phyloP scores from a whole-genome alignment of 2,888 invertebrate genomes.

The Thelaira solivaga region DNA sequence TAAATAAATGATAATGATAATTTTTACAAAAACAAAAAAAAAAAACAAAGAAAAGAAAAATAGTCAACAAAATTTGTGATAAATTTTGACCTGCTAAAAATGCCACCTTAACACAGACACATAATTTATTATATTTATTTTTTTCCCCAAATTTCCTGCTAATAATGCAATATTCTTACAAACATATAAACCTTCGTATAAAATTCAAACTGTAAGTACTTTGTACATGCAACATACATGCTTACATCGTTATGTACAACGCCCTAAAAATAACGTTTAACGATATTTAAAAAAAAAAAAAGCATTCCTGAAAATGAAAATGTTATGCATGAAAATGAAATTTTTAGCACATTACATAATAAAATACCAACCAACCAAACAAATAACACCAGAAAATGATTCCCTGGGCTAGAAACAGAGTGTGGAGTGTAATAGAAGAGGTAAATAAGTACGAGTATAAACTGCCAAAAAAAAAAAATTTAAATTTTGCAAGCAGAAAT shows the following conservation, averaged over 20 bases:
- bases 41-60: conserved; percentile 1
- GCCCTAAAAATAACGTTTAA: conserved; percentile 47
- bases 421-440: neutral
- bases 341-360: conserved; percentile 57
- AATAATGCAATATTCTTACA: neutral
- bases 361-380: conserved; percentile 2
- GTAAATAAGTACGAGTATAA: too few species aligned
- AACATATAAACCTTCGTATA: neutral
- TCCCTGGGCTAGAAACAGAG: neutral
- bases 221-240: neutral
- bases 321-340: conserved; percentile 60
- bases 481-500: conserved; percentile 20
- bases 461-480: neutral
- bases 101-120: conserved; percentile 48
- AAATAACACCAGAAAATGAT: neutral
- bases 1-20: neutral
- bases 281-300: conserved; percentile 46
- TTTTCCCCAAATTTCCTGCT: conserved; percentile 16
- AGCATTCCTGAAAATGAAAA: conserved; percentile 63
- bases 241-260: conserved; percentile 38
- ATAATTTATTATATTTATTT: conserved; percentile 14
- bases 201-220: too few species aligned
- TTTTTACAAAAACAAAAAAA: neutral
- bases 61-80: conserved; percentile 39
- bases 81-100: conserved; percentile 57